These are phyloP conservation scores for Triplophysa yarkandensis DNA, from an alignment of 2,797 vertebrate genomes.

Conservation along the genomic window DNA sequence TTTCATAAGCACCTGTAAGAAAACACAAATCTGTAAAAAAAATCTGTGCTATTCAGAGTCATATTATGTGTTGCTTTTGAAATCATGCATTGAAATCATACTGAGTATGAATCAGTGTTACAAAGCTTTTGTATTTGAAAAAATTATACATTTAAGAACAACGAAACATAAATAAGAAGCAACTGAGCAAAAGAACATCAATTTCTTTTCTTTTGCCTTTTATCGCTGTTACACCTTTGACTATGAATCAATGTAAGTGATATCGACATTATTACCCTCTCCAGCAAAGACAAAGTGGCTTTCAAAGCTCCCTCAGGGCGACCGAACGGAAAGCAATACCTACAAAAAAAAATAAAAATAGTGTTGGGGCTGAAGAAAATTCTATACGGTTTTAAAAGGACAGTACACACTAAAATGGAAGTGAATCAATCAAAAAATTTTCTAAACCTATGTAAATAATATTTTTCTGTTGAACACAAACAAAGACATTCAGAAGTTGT, in stretches of 20 bases:
- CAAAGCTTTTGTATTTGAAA: neutral
- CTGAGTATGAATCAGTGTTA: neutral
- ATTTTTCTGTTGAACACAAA: too few species aligned
- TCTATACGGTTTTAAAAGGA: neutral
- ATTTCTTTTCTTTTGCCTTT: slow-evolving; percentile 33
- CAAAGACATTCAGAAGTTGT: too few species aligned
- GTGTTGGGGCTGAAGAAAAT: slow-evolving; percentile 3
- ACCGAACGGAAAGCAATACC: slow-evolving; percentile 99
- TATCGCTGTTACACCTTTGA: neutral
- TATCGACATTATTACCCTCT: slow-evolving; percentile 85
- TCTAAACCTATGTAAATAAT: too few species aligned
- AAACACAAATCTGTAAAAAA: slow-evolving; percentile 9
- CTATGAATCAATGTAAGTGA: slow-evolving; percentile 39
- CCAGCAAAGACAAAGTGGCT: slow-evolving; percentile 96
- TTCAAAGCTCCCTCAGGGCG: slow-evolving; percentile 98
- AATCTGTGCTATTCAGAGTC: slow-evolving; percentile 8
- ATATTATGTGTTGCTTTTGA: too few species aligned
- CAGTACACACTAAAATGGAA: too few species aligned
- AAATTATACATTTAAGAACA: slow-evolving; percentile 6
- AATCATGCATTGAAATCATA: too few species aligned
- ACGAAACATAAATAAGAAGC: slow-evolving; percentile 7
- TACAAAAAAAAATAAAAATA: slow-evolving; percentile 60
- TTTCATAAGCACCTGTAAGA: slow-evolving; percentile 90
- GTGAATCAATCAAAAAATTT: too few species aligned
- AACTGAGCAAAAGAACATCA: slow-evolving; percentile 32